Evolutionary conservation across 30 jellyfish, hydroid and myxozoan genomes (phyloP).

Genomic region (Nemopilema nomurai): DNA sequence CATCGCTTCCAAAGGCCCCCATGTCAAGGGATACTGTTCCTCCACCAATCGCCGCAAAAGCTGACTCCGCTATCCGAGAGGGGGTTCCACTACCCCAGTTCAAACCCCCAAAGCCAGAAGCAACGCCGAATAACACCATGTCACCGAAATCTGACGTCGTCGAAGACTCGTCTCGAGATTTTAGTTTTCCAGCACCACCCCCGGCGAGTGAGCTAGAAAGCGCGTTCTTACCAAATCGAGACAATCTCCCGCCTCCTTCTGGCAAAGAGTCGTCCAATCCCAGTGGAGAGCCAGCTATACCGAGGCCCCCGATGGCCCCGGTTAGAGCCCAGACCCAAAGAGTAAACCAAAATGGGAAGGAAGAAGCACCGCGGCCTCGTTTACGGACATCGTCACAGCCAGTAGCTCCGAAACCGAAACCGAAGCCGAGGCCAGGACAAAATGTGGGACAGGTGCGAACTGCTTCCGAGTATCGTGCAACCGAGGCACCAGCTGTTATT

Average conservation of each 20-base stretch:
- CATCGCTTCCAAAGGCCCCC: not conserved
- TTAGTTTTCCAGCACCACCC: conserved; percentile 68
- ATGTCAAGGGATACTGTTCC: not conserved
- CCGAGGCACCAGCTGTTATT: conserved; percentile 56
- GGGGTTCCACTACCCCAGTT: not conserved
- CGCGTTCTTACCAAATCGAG: conserved; percentile 45
- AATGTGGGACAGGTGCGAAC: conserved; percentile 80
- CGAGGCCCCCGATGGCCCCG: conserved; percentile 50
- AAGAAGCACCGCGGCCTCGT: conserved; percentile 36
- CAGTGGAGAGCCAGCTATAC: conserved; percentile 12
- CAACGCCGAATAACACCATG: not conserved
- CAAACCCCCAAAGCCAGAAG: not conserved
- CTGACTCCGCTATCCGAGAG: not conserved
- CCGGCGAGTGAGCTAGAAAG: conserved; percentile 51
- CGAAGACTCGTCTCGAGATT: conserved; percentile 12
- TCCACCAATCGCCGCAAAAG: not conserved
- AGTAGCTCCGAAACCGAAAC: conserved; percentile 80
- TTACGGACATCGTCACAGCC: conserved; percentile 54
- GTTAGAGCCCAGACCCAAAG: conserved; percentile 15
- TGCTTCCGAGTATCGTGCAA: conserved; percentile 72
- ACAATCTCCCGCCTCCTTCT: conserved; percentile 63
- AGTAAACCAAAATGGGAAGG: conserved; percentile 14
- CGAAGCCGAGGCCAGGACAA: conserved; percentile 70
- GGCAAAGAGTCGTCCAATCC: conserved; percentile 37
- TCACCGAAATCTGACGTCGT: not conserved